Base-by-base conservation (phyloP, 1,140 invertebrate species). In the Drosophila pandora region DNA sequence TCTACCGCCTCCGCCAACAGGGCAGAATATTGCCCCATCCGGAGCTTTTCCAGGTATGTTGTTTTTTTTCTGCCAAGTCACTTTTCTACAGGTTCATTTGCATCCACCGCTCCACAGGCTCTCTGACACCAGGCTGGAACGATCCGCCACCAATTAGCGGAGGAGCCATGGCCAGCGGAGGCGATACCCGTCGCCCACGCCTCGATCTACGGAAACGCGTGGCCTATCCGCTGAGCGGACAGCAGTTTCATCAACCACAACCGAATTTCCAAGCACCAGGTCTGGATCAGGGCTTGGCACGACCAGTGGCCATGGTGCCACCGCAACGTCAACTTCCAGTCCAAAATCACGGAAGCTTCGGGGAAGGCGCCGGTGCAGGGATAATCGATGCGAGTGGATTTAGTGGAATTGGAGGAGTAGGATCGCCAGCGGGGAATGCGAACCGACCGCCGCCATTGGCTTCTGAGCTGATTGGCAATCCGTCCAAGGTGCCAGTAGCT, bases 61-160 rank as follows among this genome's bases (percentile, higher is more conserved):
- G 17, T 21, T 43, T 8, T 21, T 9, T 21, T 21, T 10, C 7
- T 9, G 8, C 0, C 49, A 2, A 28, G 3, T 2, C 12, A 39
- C 17, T 48, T 4, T 2, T 12, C 12, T 12, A 4, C 17, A 6
- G 12, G 1, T 12, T 12, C 6, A 10, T 8, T 12, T 23, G 2
- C n/a, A 22, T 6, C 25, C 23, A 4, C 10, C 23, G 2, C 12
- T 2, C 0, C 12, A 23, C 39, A 89, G 89, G 89, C 10, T 87
- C 89, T 10, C 71, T 85, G 1, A 90, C 89, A 6, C 90, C 90
- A 13, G 90, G 90, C 17, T 91, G 90, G 90, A 91, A 91, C 55
- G 90, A 91, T 73, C 90, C 90, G 45, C 90, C 90, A 3, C 81
- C 80, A 47, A 10, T 91, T 2, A 23, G 58, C n/a, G 57, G 41